These are phyloP conservation scores for Echinarachnius parma DNA, from an alignment of 53 echinoderm and acorn worm species.

Conservation along the genomic window DNA sequence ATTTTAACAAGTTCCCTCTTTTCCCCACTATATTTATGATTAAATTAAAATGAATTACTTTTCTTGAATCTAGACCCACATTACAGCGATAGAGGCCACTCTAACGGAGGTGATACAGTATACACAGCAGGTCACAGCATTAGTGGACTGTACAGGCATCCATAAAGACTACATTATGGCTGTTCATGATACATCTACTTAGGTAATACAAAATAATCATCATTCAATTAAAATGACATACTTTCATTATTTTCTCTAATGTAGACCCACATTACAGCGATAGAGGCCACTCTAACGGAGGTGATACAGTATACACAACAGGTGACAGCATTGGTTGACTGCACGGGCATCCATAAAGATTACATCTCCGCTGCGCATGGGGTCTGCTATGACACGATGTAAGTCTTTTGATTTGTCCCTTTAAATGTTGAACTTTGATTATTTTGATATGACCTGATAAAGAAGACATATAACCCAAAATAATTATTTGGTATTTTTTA, in stretches of 20 bases:
- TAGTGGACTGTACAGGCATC: conserved; percentile 33
- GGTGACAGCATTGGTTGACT: conserved; percentile 34
- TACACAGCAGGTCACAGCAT: conserved; percentile 39
- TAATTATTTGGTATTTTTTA: too few relatives aligned
- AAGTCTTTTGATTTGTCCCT: conserved; percentile 5
- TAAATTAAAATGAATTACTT: background rate
- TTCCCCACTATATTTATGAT: background rate
- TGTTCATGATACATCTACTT: conserved; percentile 16
- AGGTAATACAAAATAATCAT: background rate
- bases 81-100: background rate
- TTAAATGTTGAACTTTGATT: too few relatives aligned
- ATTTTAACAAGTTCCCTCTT: too few relatives aligned
- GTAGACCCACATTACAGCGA: background rate
- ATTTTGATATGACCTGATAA: too few relatives aligned
- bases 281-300: conserved; percentile 1
- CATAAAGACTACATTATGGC: conserved; percentile 39
- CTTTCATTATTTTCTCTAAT: too few relatives aligned
- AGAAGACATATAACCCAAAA: too few relatives aligned
- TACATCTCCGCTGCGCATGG: conserved; percentile 37
- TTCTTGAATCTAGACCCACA: background rate
- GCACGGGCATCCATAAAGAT: conserved; percentile 33
- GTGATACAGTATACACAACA: conserved; percentile 24
- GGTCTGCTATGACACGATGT: conserved; percentile 43
- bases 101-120: conserved; percentile 1
- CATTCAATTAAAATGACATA: background rate